These are phyloP conservation scores for Drepana arcuata DNA, from an alignment of 1,140 invertebrate genomes.

Conservation along the genomic window DNA sequence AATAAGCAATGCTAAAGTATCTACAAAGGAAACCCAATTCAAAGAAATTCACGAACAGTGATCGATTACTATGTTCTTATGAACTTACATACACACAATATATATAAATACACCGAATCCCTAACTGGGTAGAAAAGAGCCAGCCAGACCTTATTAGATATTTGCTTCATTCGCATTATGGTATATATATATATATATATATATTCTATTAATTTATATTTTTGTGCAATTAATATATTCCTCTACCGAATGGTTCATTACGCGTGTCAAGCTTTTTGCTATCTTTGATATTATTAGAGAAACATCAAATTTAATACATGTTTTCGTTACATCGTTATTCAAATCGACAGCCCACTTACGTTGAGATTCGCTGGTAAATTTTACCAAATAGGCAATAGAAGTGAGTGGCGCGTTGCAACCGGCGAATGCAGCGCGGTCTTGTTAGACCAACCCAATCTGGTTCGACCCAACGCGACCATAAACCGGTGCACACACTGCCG, in stretches of 20 bases:
- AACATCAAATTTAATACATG: background rate
- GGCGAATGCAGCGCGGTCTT: constrained; percentile 35
- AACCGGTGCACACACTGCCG: constrained; percentile 14
- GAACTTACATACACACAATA: background rate
- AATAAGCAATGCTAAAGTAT: constrained; percentile 1
- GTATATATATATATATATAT: background rate
- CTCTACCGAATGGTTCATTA: no score
- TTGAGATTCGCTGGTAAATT: constrained; percentile 45
- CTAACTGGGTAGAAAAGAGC: no score
- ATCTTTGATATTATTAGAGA: no score
- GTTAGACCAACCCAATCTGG: constrained; percentile 38
- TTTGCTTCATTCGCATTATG: background rate
- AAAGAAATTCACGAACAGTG: background rate
- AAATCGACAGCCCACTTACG: constrained; percentile 38
- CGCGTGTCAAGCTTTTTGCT: no score
- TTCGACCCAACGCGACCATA: constrained; percentile 24
- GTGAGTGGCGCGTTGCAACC: constrained; percentile 32
- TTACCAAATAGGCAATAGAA: constrained; percentile 51
- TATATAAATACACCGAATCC: background rate
- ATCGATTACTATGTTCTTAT: background rate
- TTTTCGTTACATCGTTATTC: constrained; percentile 12
- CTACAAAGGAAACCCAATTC: background rate
- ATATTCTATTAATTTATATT: background rate
- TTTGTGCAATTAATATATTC: no score
- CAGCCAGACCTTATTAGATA: no score